These are phyloP conservation scores for Pampus argenteus DNA, from an alignment of 2,797 vertebrate species.

Conservation along the genomic window DNA sequence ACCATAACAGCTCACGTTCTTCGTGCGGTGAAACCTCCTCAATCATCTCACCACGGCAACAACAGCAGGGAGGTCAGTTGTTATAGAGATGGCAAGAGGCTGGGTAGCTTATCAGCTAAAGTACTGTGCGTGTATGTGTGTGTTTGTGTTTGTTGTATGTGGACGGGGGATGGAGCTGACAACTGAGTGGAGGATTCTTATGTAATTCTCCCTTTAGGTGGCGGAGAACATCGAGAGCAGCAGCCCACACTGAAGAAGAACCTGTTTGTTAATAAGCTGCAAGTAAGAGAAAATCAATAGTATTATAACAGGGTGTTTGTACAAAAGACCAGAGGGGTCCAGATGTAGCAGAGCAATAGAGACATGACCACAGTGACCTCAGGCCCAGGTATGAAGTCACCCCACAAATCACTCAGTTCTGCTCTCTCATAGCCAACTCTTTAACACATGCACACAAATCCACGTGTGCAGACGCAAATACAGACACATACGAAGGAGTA, in stretches of 20 bases:
- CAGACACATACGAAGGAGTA: not conserved
- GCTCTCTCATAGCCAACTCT: not conserved
- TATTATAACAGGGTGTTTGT: conserved; percentile 66
- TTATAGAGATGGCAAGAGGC: conserved; percentile 81
- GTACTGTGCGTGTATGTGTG: conserved; percentile 50
- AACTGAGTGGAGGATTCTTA: conserved; percentile 86
- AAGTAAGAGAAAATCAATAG: conserved; percentile 75
- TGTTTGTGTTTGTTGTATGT: conserved; percentile 69
- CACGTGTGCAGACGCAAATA: not conserved
- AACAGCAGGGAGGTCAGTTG: conserved; percentile 78
- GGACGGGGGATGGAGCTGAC: conserved; percentile 83
- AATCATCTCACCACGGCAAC: conserved; percentile 79
- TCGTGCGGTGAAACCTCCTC: conserved; percentile 67
- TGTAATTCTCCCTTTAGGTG: conserved; percentile 87
- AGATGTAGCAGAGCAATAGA: conserved; percentile 20
- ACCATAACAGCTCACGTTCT: conserved; percentile 62
- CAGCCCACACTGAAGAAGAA: conserved; percentile 86
- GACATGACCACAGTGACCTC: conserved; percentile 10
- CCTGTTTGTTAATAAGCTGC: conserved; percentile 80
- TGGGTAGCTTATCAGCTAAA: conserved; percentile 79
- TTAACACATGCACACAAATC: conserved; percentile 1
- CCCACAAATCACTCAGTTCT: conserved; percentile 2
- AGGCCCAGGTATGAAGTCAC: conserved; percentile 13
- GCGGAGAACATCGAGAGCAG: conserved; percentile 82
- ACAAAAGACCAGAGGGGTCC: conserved; percentile 37